phyloP scores from a whole-genome alignment of 1,140 invertebrate species.

The Drosophila grimshawi region DNA sequence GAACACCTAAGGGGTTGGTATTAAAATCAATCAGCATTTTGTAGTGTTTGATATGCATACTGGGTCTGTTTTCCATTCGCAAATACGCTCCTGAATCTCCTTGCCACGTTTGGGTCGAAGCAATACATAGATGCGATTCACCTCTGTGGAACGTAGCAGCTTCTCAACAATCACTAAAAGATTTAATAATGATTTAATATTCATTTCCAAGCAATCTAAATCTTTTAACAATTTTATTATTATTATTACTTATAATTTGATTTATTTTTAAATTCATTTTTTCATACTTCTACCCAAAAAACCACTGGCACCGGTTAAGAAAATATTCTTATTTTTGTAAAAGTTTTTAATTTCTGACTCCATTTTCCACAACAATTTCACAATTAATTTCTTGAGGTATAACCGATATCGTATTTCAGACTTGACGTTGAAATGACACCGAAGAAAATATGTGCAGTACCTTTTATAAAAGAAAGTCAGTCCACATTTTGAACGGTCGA shows the following conservation, averaged over 20 bases:
- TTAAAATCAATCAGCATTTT: neutral
- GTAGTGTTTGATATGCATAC: slow-evolving; percentile 34
- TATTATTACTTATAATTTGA: neutral
- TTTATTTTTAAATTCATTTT: neutral
- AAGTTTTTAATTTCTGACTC: slow-evolving; percentile 85
- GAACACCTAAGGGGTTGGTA: slow-evolving; percentile 34
- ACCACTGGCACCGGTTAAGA: slow-evolving; percentile 89
- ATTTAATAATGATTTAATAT: neutral
- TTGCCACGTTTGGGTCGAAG: slow-evolving; percentile 91
- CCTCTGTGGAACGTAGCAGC: slow-evolving; percentile 89
- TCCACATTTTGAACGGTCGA: neutral
- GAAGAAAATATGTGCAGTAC: neutral
- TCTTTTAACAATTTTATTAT: neutral
- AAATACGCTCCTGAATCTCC: slow-evolving; percentile 87
- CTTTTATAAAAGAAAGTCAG: slow-evolving; percentile 10
- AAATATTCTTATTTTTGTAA: slow-evolving; percentile 86
- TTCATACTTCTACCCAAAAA: slow-evolving; percentile 89
- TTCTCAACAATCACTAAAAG: slow-evolving; percentile 90
- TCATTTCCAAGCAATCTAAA: neutral
- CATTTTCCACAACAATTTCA: slow-evolving; percentile 19
- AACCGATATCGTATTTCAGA: neutral
- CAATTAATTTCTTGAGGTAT: neutral
- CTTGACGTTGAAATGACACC: neutral
- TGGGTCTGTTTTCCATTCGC: slow-evolving; percentile 85
- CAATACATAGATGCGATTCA: slow-evolving; percentile 90